phyloP scores from a whole-genome alignment of 2,888 invertebrate species.

The Eristalis pertinax region DNA sequence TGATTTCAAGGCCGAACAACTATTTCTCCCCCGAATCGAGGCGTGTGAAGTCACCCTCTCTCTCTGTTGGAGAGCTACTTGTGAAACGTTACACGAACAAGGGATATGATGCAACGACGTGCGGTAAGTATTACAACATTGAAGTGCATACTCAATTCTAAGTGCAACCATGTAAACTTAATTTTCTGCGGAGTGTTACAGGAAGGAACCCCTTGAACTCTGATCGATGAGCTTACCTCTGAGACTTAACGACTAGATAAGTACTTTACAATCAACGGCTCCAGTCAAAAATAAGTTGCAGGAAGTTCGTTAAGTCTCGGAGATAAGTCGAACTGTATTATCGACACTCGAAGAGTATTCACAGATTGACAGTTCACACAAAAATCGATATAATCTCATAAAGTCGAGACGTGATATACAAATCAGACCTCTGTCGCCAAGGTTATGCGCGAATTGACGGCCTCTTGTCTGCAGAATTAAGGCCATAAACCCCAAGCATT shows the following conservation, averaged over 20 bases:
- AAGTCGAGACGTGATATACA: no score
- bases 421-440: neutral
- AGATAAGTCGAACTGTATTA: no score
- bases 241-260: neutral
- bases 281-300: no score
- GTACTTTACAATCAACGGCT: neutral
- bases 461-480: constrained; percentile 30
- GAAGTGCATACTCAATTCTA: neutral
- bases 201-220: neutral
- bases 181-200: neutral
- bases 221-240: neutral
- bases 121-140: neutral
- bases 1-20: no score
- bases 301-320: neutral
- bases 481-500: constrained; percentile 19
- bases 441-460: constrained; percentile 16
- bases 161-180: neutral
- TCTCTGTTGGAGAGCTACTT: neutral
- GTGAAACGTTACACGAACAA: neutral
- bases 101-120: neutral
- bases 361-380: no score
- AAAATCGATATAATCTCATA: no score
- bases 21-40: no score
- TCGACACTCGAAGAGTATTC: no score
- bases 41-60: no score